Conservation (phyloP, 2,113 vertebrate genomes). For the Chionis minor region DNA sequence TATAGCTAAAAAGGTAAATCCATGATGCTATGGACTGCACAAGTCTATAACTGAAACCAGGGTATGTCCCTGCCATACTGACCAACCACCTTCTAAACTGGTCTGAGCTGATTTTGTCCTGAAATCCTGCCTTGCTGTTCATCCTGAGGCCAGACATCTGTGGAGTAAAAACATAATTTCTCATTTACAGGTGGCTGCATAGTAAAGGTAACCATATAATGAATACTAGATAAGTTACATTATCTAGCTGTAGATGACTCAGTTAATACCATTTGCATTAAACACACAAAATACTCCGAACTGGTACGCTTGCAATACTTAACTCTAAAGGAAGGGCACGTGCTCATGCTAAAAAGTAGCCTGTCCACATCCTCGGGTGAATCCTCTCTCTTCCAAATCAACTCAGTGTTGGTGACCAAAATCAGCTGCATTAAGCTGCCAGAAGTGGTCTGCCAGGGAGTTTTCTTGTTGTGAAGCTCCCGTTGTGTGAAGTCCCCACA, state of each 20-base stretch:
- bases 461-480: not conserved
- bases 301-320: not conserved
- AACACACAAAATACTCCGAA: not conserved
- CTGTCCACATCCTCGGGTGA: not conserved
- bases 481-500: not conserved
- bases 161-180: not conserved
- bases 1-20: not conserved
- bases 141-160: not conserved
- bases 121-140: not conserved
- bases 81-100: not conserved
- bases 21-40: not conserved
- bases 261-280: not conserved
- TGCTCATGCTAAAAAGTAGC: not conserved
- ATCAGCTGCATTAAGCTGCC: not conserved
- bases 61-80: too few relatives aligned
- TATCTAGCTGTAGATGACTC: not conserved
- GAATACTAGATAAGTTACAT: not conserved
- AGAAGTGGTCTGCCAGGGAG: not conserved
- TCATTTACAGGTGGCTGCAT: not conserved
- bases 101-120: not conserved
- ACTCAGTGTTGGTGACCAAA: not conserved
- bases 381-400: not conserved
- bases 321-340: not conserved
- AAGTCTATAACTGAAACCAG: not conserved
- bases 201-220: not conserved